Evolutionary conservation across 2,888 invertebrate species (phyloP).

Genomic region (Nebria brevicollis): DNA sequence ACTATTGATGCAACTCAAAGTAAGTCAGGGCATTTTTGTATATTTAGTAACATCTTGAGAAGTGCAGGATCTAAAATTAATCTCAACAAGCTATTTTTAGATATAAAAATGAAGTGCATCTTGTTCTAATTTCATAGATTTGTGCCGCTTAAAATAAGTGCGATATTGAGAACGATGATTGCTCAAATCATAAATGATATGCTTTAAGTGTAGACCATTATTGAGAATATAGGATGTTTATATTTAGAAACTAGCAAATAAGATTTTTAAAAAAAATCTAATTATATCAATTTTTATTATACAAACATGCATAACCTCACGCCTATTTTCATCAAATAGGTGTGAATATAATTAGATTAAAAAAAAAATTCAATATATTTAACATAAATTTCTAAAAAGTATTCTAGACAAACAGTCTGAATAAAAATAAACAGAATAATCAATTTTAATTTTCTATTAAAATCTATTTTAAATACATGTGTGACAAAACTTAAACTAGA

Average conservation of each 20-base stretch:
- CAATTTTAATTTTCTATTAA: not conserved
- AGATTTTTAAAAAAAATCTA: no score
- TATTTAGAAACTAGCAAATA: not conserved
- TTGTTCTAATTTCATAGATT: not conserved
- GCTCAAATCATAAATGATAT: not conserved
- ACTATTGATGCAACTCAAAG: not conserved
- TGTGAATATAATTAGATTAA: no score
- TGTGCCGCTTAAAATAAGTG: not conserved
- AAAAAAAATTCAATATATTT: no score
- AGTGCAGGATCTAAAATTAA: not conserved
- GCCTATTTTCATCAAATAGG: no score
- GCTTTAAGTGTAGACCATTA: not conserved
- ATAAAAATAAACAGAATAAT: not conserved
- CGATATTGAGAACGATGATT: not conserved
- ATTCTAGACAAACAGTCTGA: not conserved
- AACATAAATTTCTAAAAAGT: not conserved
- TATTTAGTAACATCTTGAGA: not conserved
- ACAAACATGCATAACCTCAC: no score
- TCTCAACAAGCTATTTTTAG: not conserved
- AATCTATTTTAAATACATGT: not conserved
- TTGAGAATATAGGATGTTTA: not conserved
- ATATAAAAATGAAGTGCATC: not conserved
- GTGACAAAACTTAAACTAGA: not conserved
- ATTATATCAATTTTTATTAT: no score
- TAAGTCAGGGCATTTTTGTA: not conserved